These are phyloP conservation scores for Streptopelia turtur DNA, from an alignment of 2,797 vertebrate species.

Conservation along the genomic window DNA sequence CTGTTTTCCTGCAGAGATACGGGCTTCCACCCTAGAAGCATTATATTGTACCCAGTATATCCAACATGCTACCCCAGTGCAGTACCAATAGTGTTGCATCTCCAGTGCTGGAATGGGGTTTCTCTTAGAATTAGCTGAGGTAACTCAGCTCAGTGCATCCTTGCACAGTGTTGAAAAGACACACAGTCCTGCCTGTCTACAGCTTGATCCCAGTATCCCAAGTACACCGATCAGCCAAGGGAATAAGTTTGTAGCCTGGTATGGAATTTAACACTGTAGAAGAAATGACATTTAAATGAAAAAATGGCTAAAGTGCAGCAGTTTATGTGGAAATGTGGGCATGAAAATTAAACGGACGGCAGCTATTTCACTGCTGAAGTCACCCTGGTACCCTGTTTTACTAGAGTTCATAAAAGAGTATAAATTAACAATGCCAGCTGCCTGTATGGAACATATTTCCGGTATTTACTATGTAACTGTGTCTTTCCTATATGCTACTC, in stretches of 20 bases:
- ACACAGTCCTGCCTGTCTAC: neutral
- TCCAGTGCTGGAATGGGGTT: neutral
- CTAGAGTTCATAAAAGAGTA: neutral
- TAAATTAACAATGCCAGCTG: conserved; percentile 11
- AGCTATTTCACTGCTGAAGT: neutral
- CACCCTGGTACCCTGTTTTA: neutral
- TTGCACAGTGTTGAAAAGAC: neutral
- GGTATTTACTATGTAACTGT: neutral
- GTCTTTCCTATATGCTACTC: neutral
- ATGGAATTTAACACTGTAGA: neutral
- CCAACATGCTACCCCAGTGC: rapidly evolving
- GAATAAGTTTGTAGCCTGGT: neutral
- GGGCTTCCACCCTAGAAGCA: neutral
- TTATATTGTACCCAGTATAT: neutral
- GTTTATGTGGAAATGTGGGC: neutral
- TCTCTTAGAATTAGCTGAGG: neutral
- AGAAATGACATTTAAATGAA: neutral
- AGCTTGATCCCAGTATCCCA: neutral
- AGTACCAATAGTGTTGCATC: neutral
- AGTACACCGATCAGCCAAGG: neutral
- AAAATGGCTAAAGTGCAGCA: neutral
- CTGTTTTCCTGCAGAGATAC: neutral
- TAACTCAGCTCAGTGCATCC: neutral
- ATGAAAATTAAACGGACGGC: neutral
- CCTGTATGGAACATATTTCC: neutral